Conservation (phyloP, 2,888 invertebrate genomes). For the Gasteruption jaculator region DNA sequence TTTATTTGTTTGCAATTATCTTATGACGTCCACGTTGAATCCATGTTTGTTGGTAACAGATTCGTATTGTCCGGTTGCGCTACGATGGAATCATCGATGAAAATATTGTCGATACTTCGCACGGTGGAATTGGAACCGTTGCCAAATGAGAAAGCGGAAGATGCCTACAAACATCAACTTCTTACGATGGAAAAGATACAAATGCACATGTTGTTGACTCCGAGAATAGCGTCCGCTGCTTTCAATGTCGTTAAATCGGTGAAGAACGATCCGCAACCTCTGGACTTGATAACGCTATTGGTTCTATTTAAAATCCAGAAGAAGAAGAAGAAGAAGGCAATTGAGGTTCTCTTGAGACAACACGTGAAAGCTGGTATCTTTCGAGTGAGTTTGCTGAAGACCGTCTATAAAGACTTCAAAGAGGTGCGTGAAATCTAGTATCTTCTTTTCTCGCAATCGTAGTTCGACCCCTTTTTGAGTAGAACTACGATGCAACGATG, state of each 20-base stretch:
- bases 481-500: too few relatives aligned
- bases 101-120: conserved; percentile 36
- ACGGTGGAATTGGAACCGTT: conserved; percentile 38
- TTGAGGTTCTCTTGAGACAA: conserved; percentile 62
- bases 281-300: conserved; percentile 67
- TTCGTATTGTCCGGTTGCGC: conserved; percentile 57
- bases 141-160: conserved; percentile 50
- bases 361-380: conserved; percentile 61
- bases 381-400: conserved; percentile 57
- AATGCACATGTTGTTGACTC: conserved; percentile 57
- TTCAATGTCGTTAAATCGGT: conserved; percentile 57
- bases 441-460: not conserved
- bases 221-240: conserved; percentile 58
- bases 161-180: conserved; percentile 59
- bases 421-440: conserved; percentile 26
- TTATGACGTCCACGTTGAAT: too few relatives aligned
- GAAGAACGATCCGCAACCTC: conserved; percentile 60
- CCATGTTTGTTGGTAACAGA: conserved; percentile 50
- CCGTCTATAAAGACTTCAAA: conserved; percentile 42
- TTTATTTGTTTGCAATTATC: too few relatives aligned
- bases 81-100: conserved; percentile 36
- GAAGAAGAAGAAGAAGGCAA: conserved; percentile 52
- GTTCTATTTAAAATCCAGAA: conserved; percentile 55
- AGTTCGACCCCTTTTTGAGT: not conserved
- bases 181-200: conserved; percentile 59